A percentile compares a stretch with the other conserved stretches of the same genome.
These are phyloP conservation scores for Clupea harengus DNA, from an alignment of 2,113 vertebrate genomes.

Conservation along the genomic window DNA sequence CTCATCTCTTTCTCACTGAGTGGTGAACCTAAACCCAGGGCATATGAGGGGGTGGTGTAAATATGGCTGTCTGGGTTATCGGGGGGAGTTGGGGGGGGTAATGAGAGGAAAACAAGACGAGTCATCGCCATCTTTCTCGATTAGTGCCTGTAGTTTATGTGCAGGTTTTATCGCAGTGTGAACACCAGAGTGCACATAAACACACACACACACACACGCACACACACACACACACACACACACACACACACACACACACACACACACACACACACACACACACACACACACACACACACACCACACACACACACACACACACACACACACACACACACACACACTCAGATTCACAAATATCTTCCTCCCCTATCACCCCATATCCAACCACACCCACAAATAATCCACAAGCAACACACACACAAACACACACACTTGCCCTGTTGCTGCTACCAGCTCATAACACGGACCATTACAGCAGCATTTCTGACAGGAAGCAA, in stretches of 20 bases:
- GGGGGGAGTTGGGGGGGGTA: not conserved
- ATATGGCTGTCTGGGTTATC: not conserved
- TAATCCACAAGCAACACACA: not conserved
- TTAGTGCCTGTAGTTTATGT: constrained; percentile 29
- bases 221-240: not conserved
- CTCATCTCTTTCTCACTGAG: not conserved
- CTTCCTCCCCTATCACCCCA: not conserved
- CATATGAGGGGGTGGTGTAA: not conserved
- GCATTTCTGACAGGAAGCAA: constrained; percentile 18
- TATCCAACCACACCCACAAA: not conserved
- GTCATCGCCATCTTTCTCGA: constrained; percentile 26
- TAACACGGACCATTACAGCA: not conserved
- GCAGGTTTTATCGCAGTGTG: not conserved
- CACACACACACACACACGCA: not conserved
- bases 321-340: too few species aligned
- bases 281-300: too few species aligned
- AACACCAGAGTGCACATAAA: not conserved
- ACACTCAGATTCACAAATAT: not conserved
- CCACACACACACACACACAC: too few species aligned
- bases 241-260: not conserved
- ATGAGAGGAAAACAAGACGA: constrained; percentile 8
- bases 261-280: too few species aligned
- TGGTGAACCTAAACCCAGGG: not conserved
- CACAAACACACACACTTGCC: not conserved
- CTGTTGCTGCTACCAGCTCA: constrained; percentile 35